phyloP scores from a whole-genome alignment of 2,888 invertebrate species.

The Lasius platythorax region DNA sequence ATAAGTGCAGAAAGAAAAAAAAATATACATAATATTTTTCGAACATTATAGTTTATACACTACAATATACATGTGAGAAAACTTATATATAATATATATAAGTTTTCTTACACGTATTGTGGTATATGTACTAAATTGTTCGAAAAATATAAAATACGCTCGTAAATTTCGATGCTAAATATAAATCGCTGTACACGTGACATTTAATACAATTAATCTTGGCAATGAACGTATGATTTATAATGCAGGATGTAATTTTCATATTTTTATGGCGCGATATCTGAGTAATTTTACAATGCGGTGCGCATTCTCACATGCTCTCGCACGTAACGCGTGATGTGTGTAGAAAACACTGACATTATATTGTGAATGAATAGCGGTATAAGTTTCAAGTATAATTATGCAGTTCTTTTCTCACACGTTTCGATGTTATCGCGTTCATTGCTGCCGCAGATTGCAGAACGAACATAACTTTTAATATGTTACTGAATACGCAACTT shows the following conservation, averaged over 20 bases:
- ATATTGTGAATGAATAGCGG: conserved; percentile 43
- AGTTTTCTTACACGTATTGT: background rate
- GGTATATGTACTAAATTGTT: background rate
- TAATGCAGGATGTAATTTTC: conserved; percentile 26
- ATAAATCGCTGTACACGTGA: background rate
- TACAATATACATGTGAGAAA: too few relatives aligned
- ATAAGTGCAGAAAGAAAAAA: background rate
- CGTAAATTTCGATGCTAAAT: background rate
- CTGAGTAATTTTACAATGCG: conserved; percentile 17
- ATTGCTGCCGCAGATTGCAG: conserved; percentile 45
- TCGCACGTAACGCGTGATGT: conserved; percentile 31
- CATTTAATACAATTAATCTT: conserved; percentile 3
- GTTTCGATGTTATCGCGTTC: conserved; percentile 44
- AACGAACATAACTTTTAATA: conserved; percentile 49
- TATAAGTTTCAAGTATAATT: conserved; percentile 53
- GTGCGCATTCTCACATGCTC: conserved; percentile 36
- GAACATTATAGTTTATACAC: too few relatives aligned
- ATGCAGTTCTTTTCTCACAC: conserved; percentile 52
- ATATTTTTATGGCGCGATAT: conserved; percentile 4
- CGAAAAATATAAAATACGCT: background rate
- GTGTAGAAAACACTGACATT: conserved; percentile 43
- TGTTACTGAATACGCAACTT: conserved; percentile 55
- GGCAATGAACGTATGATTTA: conserved; percentile 14
- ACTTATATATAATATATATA: background rate
- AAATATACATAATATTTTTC: background rate